These are phyloP conservation scores for Linhomoeus sp. DNA, from an alignment of 2,888 invertebrate genomes.

Conservation along the genomic window DNA sequence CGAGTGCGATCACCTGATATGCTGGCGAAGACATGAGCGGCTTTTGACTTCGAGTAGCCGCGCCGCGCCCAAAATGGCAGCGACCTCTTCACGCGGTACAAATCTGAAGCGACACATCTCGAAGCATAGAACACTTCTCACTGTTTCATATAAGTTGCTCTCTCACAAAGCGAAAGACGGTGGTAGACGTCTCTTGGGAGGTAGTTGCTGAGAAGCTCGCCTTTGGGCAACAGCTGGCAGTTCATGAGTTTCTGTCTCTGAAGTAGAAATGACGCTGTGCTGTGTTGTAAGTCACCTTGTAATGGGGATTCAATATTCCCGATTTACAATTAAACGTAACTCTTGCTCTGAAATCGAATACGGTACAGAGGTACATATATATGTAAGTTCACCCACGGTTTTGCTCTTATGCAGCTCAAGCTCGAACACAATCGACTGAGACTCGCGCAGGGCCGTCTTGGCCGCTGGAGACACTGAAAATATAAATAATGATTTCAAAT, in stretches of 20 bases:
- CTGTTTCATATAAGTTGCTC: too few species aligned
- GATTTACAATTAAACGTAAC: too few species aligned
- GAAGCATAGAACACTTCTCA: too few species aligned
- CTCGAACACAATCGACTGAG: conserved; percentile 37
- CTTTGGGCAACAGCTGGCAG: conserved; percentile 34
- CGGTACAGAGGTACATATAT: too few species aligned
- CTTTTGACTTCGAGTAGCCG: conserved; percentile 11
- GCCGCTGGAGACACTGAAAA: conserved; percentile 35
- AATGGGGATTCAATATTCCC: too few species aligned
- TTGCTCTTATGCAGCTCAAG: conserved; percentile 36
- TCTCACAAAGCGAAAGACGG: conserved; percentile 11
- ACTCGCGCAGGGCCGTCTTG: conserved; percentile 34
- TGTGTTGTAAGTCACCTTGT: too few species aligned
- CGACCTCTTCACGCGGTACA: conserved; percentile 31
- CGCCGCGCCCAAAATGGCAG: conserved; percentile 33
- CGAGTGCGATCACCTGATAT: too few species aligned
- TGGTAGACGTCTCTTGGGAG: conserved; percentile 32
- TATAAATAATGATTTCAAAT: too few species aligned
- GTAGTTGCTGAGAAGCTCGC: conserved; percentile 25
- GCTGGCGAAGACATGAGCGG: too few species aligned
- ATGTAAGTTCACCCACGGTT: conserved; percentile 26
- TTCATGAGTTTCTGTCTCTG: conserved; percentile 24
- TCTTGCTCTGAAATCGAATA: too few species aligned
- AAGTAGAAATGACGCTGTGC: not conserved
- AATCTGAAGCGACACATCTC: conserved; percentile 17